Evolutionary conservation across 1,140 invertebrate genomes (phyloP).

Genomic region (Orussus abietinus): DNA sequence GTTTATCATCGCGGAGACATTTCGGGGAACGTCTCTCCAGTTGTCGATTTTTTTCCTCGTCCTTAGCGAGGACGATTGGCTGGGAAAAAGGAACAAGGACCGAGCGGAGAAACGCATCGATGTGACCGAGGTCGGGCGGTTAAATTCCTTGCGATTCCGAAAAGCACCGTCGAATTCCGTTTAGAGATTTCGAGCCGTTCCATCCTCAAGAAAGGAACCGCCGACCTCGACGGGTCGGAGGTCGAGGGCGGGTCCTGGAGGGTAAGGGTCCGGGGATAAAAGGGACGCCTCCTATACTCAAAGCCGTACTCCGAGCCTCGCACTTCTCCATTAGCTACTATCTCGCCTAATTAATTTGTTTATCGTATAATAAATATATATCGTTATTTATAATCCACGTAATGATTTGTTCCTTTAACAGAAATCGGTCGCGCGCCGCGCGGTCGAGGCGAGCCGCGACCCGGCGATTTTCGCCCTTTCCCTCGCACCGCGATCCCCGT

Average conservation of each 20-base stretch:
- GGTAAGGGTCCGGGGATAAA: constrained; percentile 12
- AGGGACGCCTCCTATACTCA: constrained; percentile 29
- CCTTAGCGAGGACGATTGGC: no score
- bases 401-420: constrained; percentile 37
- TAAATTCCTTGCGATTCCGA: no score
- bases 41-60: no score
- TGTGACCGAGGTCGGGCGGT: no score
- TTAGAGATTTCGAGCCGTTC: no score
- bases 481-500: no score
- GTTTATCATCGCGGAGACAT: no score
- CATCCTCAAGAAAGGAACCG: no score
- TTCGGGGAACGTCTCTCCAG: no score
- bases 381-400: constrained; percentile 48
- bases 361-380: constrained; percentile 51
- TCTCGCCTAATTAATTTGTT: constrained; percentile 36
- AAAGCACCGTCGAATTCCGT: no score
- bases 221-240: no score
- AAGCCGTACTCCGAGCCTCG: constrained; percentile 34
- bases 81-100: constrained; percentile 2
- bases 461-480: background rate
- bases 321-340: constrained; percentile 34
- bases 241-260: no score
- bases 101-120: constrained; percentile 12
- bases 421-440: constrained; percentile 16
- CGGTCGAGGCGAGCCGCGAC: background rate